Evolutionary conservation across 2,113 vertebrate species (phyloP).

Genomic region (Labeo catla): DNA sequence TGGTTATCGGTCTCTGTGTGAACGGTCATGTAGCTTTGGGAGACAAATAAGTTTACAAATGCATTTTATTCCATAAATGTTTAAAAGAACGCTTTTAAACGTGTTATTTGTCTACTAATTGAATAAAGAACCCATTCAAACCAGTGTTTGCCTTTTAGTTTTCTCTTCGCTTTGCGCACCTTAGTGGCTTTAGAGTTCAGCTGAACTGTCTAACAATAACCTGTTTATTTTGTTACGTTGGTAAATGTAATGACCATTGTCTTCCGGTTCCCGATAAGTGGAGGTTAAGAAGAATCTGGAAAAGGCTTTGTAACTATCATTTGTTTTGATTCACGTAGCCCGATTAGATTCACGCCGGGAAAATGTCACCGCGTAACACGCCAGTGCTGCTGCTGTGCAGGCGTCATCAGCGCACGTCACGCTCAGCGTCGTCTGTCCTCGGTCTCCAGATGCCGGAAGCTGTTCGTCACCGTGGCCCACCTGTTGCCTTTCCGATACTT

Average conservation of each 20-base stretch:
- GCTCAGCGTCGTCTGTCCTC: neutral
- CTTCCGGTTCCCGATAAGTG: neutral
- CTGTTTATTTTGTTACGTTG: neutral
- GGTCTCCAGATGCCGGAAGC: constrained; percentile 7
- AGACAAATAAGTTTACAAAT: neutral
- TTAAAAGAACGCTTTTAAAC: no score
- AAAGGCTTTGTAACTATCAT: neutral
- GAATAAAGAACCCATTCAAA: neutral
- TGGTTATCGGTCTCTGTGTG: neutral
- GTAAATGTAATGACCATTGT: neutral
- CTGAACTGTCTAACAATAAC: neutral
- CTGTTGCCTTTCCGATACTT: neutral
- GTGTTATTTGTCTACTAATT: no score
- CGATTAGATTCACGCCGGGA: neutral
- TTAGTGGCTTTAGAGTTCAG: neutral
- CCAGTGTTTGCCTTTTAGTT: neutral
- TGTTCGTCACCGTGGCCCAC: constrained; percentile 7
- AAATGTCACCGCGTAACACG: neutral
- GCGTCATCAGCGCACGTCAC: constrained; percentile 35
- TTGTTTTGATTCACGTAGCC: neutral
- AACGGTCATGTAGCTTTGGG: neutral
- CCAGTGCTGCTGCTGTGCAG: neutral
- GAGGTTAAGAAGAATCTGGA: neutral
- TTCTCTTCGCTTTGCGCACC: neutral
- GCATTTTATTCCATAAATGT: neutral